Evolutionary conservation across 2,888 invertebrate genomes (phyloP).

Genomic region (Tipula helvola): DNA sequence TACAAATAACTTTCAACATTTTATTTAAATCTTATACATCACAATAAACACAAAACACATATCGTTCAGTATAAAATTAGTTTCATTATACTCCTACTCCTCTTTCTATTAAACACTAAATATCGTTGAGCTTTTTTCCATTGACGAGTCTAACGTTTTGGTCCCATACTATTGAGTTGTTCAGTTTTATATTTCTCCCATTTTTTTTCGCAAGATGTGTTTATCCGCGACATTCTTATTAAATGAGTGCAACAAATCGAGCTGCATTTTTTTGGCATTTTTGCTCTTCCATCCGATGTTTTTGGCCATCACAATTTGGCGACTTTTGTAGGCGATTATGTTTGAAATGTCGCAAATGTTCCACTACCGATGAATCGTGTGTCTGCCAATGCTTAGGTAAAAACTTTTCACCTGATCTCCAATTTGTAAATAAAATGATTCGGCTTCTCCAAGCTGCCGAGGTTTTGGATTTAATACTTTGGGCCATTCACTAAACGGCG

Average conservation of each 20-base stretch:
- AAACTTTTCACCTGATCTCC: background rate
- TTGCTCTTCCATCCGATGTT: background rate
- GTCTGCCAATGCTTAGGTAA: background rate
- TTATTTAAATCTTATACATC: too few relatives aligned
- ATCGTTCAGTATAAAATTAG: too few relatives aligned
- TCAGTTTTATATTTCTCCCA: background rate
- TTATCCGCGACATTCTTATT: background rate
- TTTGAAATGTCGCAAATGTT: background rate
- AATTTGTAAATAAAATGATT: background rate
- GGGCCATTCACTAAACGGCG: background rate
- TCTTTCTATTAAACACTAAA: background rate
- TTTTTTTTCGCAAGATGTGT: background rate
- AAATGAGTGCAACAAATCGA: background rate
- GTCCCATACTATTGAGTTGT: background rate
- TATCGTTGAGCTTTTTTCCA: background rate
- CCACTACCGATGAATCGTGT: background rate
- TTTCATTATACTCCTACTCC: background rate
- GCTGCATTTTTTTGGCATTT: background rate
- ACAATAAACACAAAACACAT: too few relatives aligned
- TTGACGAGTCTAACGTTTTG: background rate
- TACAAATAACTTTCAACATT: too few relatives aligned
- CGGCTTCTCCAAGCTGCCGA: background rate
- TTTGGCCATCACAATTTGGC: background rate
- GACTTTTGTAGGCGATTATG: background rate
- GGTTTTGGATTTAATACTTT: background rate